Evolutionary conservation across 2,888 invertebrate genomes (phyloP), one percentile per base, ranked within the genome.

Genomic region (Digitonthophagus gazella): DNA sequence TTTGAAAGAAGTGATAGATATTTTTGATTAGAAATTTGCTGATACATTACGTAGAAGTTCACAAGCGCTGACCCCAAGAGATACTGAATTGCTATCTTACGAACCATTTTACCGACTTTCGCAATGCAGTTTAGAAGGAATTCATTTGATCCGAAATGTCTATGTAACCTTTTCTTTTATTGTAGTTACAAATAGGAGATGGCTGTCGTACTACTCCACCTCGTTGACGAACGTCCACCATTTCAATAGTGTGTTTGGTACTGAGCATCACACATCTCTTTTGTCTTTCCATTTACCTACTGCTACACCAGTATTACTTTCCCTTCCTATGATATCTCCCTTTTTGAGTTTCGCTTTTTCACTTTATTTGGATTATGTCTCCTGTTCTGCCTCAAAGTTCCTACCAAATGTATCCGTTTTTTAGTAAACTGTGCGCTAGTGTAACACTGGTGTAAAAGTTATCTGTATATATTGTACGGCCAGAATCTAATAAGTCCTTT

Each of bases 341-440:
- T 56, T 66, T 66, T 15, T 56, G 16, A 66, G 54, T 56, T 66
- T 66, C 20, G 15, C 14, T 66, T 22, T 15, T 66, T 55, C 66
- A 44, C 66, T 20, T 66, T 56, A 2, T 14, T 66, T 57, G 56
- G 20, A 55, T 66, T 66, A 61, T 65, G 15, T 73, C 75, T 74
- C 55, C 76, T 68, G 68, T 78, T 79, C 57, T 65, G 69, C 56
- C 77, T 64, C 55, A 79, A 67, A 58, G 76, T 78, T 70, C 76
- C 78, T 58, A 77, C 71, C 54, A 77, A 70, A 72, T 78, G 74
- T 18, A 75, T 77, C 65, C 75, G 72, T 70, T 73, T 71, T 18
- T 72, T 61, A 64, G 74, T 63, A 65, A 77, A 70, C 15, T 11
- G 18, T 18, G 19, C 68, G 72, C 74, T 55, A 75, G 69, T 57